phyloP scores from a whole-genome alignment of 2,113 vertebrate genomes.

The Todiramphus chloris region DNA sequence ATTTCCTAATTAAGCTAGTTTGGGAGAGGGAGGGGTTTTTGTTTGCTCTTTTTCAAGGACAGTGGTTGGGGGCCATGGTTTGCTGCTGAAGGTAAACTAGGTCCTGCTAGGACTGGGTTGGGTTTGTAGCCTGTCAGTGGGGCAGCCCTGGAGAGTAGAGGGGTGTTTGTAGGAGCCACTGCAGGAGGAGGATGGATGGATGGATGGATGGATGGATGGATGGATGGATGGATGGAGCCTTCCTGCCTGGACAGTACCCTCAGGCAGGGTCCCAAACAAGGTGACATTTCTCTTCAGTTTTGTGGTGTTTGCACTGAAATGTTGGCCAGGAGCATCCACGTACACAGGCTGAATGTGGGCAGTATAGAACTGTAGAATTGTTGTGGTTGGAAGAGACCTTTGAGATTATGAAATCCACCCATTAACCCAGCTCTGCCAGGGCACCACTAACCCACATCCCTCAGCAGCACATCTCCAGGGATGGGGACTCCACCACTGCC shows the following conservation, averaged over 20 bases:
- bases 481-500: too few species aligned
- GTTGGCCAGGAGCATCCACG: accelerated
- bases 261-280: not conserved
- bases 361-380: too few species aligned
- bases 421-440: too few species aligned
- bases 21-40: not conserved
- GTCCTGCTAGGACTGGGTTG: accelerated
- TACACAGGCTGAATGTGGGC: accelerated
- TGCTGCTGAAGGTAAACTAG: accelerated
- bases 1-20: slow-evolving; percentile 28
- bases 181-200: not conserved
- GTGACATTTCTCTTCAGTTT: not conserved
- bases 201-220: accelerated
- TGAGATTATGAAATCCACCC: too few species aligned
- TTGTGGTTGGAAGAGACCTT: too few species aligned
- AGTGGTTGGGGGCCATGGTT: accelerated
- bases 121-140: not conserved
- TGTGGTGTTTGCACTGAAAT: too few species aligned
- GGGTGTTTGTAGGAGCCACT: not conserved
- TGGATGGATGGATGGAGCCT: accelerated
- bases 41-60: not conserved
- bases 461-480: too few species aligned
- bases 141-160: too few species aligned
- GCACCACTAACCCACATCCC: too few species aligned
- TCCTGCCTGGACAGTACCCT: not conserved